Conservation (phyloP, 2,113 vertebrate species). For the Oriolus oriolus region DNA sequence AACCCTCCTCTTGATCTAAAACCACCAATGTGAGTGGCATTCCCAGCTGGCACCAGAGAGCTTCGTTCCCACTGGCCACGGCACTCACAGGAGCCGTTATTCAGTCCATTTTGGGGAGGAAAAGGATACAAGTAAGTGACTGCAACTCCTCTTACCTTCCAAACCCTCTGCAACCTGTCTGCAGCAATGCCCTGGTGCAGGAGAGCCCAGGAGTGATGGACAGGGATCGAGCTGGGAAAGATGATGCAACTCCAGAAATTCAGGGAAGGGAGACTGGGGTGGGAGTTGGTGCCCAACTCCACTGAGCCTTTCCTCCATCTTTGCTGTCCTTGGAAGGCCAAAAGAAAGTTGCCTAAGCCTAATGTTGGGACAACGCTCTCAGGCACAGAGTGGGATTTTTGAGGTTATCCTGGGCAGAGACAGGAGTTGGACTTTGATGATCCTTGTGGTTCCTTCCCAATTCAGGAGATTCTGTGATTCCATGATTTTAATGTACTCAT, state of each 20-base stretch:
- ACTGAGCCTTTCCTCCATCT: neutral
- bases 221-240: neutral
- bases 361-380: neutral
- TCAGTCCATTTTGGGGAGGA: conserved; percentile 47
- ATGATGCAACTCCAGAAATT: neutral
- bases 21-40: neutral
- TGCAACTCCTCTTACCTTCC: conserved; percentile 46
- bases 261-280: neutral
- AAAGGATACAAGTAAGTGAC: conserved; percentile 55
- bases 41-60: neutral
- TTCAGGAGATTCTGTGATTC: neutral
- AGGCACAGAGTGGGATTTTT: neutral
- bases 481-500: neutral
- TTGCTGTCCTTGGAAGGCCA: neutral
- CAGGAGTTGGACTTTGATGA: fast-evolving
- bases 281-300: neutral
- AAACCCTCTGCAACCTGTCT: neutral
- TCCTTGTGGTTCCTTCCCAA: neutral
- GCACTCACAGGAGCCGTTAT: conserved; percentile 28
- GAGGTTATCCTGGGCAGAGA: too few species aligned
- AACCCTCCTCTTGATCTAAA: neutral
- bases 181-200: neutral
- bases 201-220: neutral
- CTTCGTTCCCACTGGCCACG: neutral
- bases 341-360: neutral